Percentiles rank a stretch among this genome's conserved stretches.
phyloP scores from a whole-genome alignment of 92 coral and sea anemone species.

The Zoanthus solanderi region DNA sequence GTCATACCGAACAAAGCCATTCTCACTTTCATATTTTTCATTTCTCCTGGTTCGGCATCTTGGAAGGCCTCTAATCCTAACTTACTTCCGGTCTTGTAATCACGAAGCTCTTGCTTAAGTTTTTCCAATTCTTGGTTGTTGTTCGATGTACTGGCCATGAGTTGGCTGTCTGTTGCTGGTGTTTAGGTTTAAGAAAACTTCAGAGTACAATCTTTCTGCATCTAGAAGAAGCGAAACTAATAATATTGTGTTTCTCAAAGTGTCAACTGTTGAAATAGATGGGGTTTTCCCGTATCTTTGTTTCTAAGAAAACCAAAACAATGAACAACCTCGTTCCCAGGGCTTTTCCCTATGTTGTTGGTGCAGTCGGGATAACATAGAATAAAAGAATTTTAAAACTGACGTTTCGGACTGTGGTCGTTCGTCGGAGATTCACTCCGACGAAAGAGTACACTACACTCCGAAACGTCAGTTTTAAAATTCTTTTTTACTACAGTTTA shows the following conservation, averaged over 20 bases:
- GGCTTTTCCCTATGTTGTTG: no score
- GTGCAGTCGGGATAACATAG: no score
- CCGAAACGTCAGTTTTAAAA: no score
- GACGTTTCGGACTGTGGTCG: no score
- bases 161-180: background rate
- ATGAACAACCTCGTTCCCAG: no score
- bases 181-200: background rate
- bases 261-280: no score
- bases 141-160: background rate
- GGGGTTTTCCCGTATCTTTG: background rate
- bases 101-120: slow-evolving; percentile 58
- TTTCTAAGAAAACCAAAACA: background rate
- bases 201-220: background rate
- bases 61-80: slow-evolving; percentile 53
- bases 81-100: slow-evolving; percentile 73
- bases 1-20: slow-evolving; percentile 82
- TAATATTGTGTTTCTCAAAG: background rate
- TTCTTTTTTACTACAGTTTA: no score
- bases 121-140: slow-evolving; percentile 41
- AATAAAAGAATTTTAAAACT: no score
- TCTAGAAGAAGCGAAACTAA: background rate
- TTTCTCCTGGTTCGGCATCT: slow-evolving; percentile 77
- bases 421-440: no score
- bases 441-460: no score
- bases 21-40: slow-evolving; percentile 66